These are phyloP conservation scores for Dipodomys ordii DNA, from an alignment of 2,113 vertebrate genomes.

Conservation along the genomic window DNA sequence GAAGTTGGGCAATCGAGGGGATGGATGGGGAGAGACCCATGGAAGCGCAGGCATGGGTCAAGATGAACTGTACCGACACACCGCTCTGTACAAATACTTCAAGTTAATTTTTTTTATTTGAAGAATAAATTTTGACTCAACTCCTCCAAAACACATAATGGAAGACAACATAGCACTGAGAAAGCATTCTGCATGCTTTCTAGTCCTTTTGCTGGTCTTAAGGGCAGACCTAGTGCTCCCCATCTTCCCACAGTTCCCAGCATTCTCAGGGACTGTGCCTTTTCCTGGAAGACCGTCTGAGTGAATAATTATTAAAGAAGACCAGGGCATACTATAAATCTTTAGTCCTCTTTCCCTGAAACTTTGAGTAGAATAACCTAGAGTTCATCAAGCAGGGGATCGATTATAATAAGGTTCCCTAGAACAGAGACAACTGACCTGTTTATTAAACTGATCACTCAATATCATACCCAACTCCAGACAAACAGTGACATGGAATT, in stretches of 20 bases:
- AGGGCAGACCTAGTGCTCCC: neutral
- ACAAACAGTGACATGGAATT: neutral
- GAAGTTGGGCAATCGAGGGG: no score
- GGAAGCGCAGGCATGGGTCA: no score
- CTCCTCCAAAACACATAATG: slow-evolving; percentile 34
- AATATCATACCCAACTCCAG: neutral
- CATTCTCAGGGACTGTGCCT: neutral
- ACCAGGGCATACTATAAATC: neutral
- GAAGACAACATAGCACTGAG: slow-evolving; percentile 41
- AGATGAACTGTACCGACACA: no score
- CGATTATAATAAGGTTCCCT: neutral
- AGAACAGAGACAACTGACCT: neutral
- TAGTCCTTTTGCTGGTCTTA: neutral
- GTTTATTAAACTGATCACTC: neutral
- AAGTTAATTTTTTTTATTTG: no score
- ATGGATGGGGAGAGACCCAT: no score
- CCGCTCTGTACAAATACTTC: no score
- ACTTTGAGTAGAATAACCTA: neutral
- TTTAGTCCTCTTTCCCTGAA: neutral
- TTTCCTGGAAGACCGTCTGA: slow-evolving; percentile 49
- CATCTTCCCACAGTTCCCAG: slow-evolving; percentile 22
- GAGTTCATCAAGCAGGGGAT: fast-evolving
- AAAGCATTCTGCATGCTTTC: slow-evolving; percentile 1
- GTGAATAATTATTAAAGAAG: slow-evolving; percentile 54
- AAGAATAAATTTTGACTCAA: slow-evolving; percentile 69